phyloP scores from a whole-genome alignment of 2,797 vertebrate species.

The Pogoniulus pusillus region DNA sequence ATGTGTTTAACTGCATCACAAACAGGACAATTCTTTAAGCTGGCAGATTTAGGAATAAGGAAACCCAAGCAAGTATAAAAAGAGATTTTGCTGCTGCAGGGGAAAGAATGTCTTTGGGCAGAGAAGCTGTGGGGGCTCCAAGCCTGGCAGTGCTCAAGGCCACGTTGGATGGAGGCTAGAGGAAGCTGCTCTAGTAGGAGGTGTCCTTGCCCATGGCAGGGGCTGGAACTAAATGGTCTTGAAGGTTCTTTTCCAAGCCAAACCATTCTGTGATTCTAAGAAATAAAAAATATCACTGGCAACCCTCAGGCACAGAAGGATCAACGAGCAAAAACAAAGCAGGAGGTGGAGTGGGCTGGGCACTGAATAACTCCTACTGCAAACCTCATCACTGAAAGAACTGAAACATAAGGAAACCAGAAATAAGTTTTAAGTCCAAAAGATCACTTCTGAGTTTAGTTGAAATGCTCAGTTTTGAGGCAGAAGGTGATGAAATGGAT shows the following conservation, averaged over 20 bases:
- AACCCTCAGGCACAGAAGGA: not conserved
- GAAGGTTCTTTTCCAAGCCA: no score
- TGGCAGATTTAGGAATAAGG: not conserved
- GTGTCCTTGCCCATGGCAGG: no score
- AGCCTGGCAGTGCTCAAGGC: no score
- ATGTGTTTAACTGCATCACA: slow-evolving; percentile 15
- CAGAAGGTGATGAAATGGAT: not conserved
- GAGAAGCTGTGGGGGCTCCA: no score
- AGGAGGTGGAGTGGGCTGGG: not conserved
- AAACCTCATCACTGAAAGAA: not conserved
- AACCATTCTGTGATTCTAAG: not conserved
- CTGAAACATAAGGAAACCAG: not conserved
- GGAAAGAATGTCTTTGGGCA: not conserved
- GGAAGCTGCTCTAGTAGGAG: no score
- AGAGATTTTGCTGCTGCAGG: not conserved
- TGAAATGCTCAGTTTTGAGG: not conserved
- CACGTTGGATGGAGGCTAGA: no score
- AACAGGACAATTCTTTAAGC: slow-evolving; percentile 3
- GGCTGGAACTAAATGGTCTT: no score
- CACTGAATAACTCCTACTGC: not conserved
- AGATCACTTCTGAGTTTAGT: not conserved
- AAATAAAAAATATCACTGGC: not conserved
- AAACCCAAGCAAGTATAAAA: not conserved
- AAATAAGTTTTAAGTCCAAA: not conserved
- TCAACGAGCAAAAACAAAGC: not conserved